Evolutionary conservation across 1,140 invertebrate species (phyloP).

Genomic region (Pararge aegeria): DNA sequence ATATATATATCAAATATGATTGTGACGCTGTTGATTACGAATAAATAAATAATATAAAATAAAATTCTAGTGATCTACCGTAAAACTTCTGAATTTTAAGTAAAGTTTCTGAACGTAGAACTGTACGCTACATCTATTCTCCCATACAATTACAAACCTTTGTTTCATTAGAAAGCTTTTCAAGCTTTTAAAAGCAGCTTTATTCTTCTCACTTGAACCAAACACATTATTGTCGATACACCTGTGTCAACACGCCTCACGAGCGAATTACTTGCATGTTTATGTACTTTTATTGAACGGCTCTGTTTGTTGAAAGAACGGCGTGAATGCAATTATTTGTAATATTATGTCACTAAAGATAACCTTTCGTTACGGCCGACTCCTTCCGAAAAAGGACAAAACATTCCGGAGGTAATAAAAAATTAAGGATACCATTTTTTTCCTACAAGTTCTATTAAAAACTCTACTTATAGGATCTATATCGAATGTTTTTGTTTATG

Average conservation of each 20-base stretch:
- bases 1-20: too few relatives aligned
- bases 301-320: conserved; percentile 8
- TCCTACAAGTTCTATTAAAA: too few relatives aligned
- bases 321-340: conserved; percentile 15
- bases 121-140: too few relatives aligned
- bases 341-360: conserved; percentile 3
- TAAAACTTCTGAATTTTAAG: too few relatives aligned
- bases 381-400: not conserved
- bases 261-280: conserved; percentile 10
- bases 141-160: too few relatives aligned
- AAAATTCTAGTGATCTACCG: too few relatives aligned
- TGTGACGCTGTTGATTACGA: too few relatives aligned
- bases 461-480: too few relatives aligned
- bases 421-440: not conserved
- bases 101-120: too few relatives aligned
- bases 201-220: conserved; percentile 8
- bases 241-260: conserved; percentile 27
- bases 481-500: too few relatives aligned
- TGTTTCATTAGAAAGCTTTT: too few relatives aligned
- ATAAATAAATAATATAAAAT: too few relatives aligned
- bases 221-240: conserved; percentile 13
- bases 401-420: not conserved
- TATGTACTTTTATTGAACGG: conserved; percentile 5
- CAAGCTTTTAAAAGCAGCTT: not conserved
- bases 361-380: conserved; percentile 2